Evolutionary conservation across 2,888 invertebrate genomes (phyloP).

Genomic region (Steinernema scapterisci): DNA sequence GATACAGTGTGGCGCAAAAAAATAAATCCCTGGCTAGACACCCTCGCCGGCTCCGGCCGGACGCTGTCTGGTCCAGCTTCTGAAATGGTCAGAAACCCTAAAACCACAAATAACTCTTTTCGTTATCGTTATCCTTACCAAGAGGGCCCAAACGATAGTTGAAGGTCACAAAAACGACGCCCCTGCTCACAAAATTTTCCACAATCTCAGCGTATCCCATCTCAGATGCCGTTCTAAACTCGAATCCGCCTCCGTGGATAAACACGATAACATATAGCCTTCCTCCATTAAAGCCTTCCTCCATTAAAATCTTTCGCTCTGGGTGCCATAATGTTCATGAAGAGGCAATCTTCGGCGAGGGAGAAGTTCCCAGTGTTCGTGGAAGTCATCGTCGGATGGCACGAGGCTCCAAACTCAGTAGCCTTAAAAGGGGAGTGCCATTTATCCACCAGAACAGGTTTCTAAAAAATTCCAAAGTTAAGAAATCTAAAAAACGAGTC

Average conservation of each 20-base stretch:
- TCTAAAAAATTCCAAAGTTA: too few relatives aligned
- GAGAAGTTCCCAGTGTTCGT: not conserved
- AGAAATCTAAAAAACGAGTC: too few relatives aligned
- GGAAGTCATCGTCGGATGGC: not conserved
- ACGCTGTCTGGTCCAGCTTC: too few relatives aligned
- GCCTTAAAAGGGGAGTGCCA: too few relatives aligned
- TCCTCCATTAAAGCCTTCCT: too few relatives aligned
- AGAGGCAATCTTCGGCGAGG: constrained; percentile 1
- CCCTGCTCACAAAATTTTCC: constrained; percentile 40
- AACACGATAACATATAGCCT: constrained; percentile 34
- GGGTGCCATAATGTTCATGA: constrained; percentile 12
- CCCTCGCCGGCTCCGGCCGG: too few relatives aligned
- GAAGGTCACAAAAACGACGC: constrained; percentile 48
- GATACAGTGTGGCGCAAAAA: too few relatives aligned
- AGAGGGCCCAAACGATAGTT: constrained; percentile 45
- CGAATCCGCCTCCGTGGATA: constrained; percentile 44
- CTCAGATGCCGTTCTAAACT: constrained; percentile 33
- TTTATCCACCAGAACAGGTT: too few relatives aligned
- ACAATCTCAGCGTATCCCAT: constrained; percentile 41
- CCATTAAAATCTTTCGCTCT: not conserved
- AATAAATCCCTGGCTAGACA: too few relatives aligned
- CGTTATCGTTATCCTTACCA: not conserved
- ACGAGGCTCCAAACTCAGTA: too few relatives aligned
- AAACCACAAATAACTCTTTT: not conserved
- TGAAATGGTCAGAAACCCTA: constrained; percentile 50